These are phyloP conservation scores for Malacoctenus gilli DNA, from an alignment of 2,797 vertebrate species.

Conservation along the genomic window DNA sequence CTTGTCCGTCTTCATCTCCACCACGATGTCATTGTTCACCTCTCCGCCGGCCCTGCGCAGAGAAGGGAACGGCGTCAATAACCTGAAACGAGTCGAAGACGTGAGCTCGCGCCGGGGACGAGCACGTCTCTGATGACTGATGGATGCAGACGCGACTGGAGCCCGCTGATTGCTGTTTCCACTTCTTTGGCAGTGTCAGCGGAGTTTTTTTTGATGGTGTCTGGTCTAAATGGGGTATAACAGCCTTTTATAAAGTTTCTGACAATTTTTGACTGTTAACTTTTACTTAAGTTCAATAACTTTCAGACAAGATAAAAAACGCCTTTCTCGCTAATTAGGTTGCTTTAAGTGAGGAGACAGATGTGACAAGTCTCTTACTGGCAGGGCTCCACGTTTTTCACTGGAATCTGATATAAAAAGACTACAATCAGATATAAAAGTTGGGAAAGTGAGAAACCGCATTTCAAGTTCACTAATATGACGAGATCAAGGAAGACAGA, in stretches of 20 bases:
- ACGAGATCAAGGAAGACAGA: background rate
- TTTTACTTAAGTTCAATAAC: background rate
- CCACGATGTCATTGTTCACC: constrained; percentile 80
- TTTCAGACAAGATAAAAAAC: background rate
- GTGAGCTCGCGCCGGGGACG: background rate
- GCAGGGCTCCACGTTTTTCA: background rate
- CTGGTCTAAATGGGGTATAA: background rate
- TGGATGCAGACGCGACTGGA: background rate
- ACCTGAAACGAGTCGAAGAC: background rate
- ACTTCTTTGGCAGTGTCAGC: background rate
- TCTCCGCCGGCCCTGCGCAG: constrained; percentile 68
- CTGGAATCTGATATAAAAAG: background rate
- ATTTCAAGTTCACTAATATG: background rate
- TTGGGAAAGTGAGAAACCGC: background rate
- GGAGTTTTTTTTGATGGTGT: too few relatives aligned
- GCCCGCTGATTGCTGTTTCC: background rate
- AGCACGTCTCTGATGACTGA: background rate
- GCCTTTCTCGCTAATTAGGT: background rate
- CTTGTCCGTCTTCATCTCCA: constrained; percentile 86
- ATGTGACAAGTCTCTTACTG: background rate
- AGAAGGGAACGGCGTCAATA: background rate
- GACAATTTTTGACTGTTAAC: background rate
- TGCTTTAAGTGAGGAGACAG: background rate
- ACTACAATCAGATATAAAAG: background rate
- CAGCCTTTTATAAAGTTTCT: background rate